Conservation (phyloP, 2,888 invertebrate species). For the Tenthredo livida region DNA sequence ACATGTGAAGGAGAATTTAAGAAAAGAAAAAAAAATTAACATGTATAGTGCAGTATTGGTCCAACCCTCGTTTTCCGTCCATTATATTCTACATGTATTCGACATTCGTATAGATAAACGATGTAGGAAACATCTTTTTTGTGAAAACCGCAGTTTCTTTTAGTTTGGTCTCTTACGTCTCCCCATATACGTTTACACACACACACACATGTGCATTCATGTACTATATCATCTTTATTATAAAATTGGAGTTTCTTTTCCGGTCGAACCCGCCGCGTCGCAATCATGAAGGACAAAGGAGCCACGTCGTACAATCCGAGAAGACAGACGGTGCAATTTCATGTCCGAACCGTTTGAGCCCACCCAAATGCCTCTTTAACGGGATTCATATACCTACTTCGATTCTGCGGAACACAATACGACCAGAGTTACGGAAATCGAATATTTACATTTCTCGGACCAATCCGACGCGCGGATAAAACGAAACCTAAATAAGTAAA, state of each 20-base stretch:
- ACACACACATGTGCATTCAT: not conserved
- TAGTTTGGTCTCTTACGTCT: not conserved
- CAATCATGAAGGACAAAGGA: not conserved
- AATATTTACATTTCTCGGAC: conserved; percentile 17
- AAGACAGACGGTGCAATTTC: not conserved
- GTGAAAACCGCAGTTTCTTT: not conserved
- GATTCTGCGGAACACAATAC: not conserved
- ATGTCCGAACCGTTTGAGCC: not conserved
- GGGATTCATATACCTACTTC: not conserved
- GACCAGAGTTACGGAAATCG: not conserved
- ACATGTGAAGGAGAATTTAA: no score
- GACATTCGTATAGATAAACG: not conserved
- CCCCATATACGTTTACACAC: not conserved
- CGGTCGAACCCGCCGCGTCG: not conserved
- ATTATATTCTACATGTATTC: not conserved
- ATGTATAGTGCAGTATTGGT: no score
- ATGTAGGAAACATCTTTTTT: not conserved
- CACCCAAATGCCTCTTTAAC: not conserved
- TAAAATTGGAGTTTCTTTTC: not conserved
- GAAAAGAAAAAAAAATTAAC: no score
- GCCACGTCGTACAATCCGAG: not conserved
- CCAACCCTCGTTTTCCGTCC: no score
- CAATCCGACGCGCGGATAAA: not conserved
- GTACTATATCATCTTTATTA: not conserved
- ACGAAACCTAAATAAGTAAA: not conserved